Evolutionary conservation across 1,140 invertebrate species (phyloP).

Genomic region (Bombus vancouverensis): DNA sequence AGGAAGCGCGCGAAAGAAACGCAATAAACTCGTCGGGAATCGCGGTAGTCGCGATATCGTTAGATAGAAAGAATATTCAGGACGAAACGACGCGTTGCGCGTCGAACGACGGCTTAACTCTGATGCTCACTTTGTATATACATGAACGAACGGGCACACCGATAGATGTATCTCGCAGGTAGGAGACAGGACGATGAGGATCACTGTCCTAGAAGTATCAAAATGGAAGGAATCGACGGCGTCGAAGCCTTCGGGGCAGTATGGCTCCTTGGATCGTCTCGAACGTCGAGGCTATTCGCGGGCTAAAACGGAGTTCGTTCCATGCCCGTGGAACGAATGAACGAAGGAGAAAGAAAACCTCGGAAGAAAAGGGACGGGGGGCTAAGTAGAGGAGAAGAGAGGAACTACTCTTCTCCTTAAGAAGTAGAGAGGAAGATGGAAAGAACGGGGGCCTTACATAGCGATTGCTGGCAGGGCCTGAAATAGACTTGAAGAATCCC

Average conservation of each 20-base stretch:
- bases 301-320: constrained; percentile 59
- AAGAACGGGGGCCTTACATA: constrained; percentile 69
- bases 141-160: no score
- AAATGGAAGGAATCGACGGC: constrained; percentile 62
- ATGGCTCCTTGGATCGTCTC: constrained; percentile 59
- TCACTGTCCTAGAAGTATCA: constrained; percentile 69
- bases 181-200: constrained; percentile 57
- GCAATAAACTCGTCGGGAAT: not conserved
- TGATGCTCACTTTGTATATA: not conserved
- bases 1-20: not conserved
- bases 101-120: no score
- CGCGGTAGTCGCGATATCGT: not conserved
- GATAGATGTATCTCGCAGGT: not conserved
- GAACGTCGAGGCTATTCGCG: constrained; percentile 61
- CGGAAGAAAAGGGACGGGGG: constrained; percentile 23
- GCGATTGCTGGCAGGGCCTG: constrained; percentile 74
- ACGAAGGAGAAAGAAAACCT: not conserved
- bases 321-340: constrained; percentile 1
- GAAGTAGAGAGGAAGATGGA: constrained; percentile 41
- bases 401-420: not conserved
- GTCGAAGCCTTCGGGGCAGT: constrained; percentile 56
- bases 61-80: no score
- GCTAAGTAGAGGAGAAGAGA: not conserved
- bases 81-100: not conserved
- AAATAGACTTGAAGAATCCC: constrained; percentile 79